Conservation (phyloP, 2,797 vertebrate species). For the Chelonia mydas region DNA sequence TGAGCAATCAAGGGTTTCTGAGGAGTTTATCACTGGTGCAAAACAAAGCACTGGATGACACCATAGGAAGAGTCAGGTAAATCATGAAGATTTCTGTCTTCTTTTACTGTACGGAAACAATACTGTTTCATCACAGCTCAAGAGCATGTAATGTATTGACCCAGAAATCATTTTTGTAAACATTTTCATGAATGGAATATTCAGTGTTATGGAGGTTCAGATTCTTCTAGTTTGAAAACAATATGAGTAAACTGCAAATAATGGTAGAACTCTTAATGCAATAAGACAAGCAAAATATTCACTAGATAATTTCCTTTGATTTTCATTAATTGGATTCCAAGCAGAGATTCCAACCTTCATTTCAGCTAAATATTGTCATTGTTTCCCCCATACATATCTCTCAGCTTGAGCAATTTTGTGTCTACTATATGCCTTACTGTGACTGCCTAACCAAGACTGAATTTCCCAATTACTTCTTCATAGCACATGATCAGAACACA, state of each 20-base stretch:
- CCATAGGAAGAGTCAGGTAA: neutral
- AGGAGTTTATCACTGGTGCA: neutral
- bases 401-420: slow-evolving; percentile 32
- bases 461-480: neutral
- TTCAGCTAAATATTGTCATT: neutral
- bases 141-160: neutral
- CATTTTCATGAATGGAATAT: neutral
- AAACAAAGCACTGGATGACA: neutral
- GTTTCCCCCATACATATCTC: slow-evolving; percentile 22
- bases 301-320: neutral
- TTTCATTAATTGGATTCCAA: neutral
- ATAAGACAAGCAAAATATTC: neutral
- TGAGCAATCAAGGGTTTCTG: neutral
- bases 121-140: neutral
- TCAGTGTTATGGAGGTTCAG: neutral
- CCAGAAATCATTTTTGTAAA: neutral
- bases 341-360: slow-evolving; percentile 24
- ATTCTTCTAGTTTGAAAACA: neutral
- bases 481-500: neutral
- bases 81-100: neutral
- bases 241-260: neutral
- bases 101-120: neutral
- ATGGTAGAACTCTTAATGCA: fast-evolving
- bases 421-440: neutral
- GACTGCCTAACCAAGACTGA: neutral